Conservation (phyloP, 2,113 vertebrate species). For the Crypturellus undulatus region DNA sequence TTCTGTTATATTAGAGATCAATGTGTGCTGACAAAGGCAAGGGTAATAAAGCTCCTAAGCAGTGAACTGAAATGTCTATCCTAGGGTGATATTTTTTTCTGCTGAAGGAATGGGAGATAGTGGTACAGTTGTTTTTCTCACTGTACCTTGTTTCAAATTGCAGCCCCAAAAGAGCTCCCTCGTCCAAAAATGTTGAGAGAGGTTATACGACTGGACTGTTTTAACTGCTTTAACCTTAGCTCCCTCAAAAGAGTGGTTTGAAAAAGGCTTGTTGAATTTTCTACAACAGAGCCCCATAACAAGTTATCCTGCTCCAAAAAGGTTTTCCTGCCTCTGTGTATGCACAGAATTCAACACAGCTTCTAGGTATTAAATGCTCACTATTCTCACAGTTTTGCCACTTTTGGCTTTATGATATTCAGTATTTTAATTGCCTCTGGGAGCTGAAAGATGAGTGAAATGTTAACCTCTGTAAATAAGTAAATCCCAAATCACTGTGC, state of each 20-base stretch:
- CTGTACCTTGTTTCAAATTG: neutral
- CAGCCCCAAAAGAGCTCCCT: neutral
- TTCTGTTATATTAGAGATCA: neutral
- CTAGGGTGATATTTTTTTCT: neutral
- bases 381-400: neutral
- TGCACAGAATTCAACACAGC: neutral
- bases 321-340: neutral
- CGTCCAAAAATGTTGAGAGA: neutral
- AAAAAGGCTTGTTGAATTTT: neutral
- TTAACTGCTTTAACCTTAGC: neutral
- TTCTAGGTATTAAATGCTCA: neutral
- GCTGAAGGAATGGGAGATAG: neutral
- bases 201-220: neutral
- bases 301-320: neutral
- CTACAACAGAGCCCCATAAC: neutral
- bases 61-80: neutral
- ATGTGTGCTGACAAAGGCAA: fast-evolving
- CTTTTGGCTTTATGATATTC: neutral
- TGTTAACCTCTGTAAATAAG: neutral
- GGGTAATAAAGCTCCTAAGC: neutral
- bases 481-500: neutral
- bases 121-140: neutral
- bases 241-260: neutral
- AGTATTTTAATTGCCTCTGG: neutral
- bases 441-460: neutral